A percentile compares a stretch with the other conserved stretches of the same genome.
These are phyloP conservation scores for Syrphus vitripennis DNA, from an alignment of 2,888 invertebrate genomes.

Conservation along the genomic window DNA sequence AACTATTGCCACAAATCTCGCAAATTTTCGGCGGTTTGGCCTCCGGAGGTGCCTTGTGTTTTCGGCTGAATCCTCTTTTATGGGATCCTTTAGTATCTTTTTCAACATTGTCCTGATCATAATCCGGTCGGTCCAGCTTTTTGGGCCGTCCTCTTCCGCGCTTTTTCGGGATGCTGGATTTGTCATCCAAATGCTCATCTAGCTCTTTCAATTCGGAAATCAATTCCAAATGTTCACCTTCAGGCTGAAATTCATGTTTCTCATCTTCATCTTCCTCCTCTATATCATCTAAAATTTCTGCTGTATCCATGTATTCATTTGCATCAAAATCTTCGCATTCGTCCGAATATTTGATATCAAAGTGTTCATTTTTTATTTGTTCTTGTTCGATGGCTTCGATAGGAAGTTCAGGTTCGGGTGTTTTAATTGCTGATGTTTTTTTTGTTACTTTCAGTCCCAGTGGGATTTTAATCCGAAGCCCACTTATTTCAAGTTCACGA, in stretches of 20 bases:
- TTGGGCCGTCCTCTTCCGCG: slow-evolving; percentile 66
- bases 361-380: slow-evolving; percentile 39
- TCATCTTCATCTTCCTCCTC: slow-evolving; percentile 35
- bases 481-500: slow-evolving; percentile 59
- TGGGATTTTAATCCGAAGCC: slow-evolving; percentile 74
- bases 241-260: slow-evolving; percentile 38
- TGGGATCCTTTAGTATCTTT: neutral
- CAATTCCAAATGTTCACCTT: slow-evolving; percentile 51
- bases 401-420: neutral
- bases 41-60: slow-evolving; percentile 45
- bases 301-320: slow-evolving; percentile 19
- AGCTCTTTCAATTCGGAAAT: slow-evolving; percentile 18
- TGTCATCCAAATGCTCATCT: neutral
- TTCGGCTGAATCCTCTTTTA: neutral
- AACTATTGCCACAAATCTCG: slow-evolving; percentile 80
- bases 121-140: neutral
- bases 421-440: slow-evolving; percentile 53
- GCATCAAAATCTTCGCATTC: slow-evolving; percentile 52
- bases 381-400: neutral
- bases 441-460: slow-evolving; percentile 74
- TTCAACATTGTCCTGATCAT: neutral
- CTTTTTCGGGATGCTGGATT: slow-evolving; percentile 13
- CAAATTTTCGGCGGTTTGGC: slow-evolving; percentile 77
- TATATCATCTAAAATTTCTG: slow-evolving; percentile 40
- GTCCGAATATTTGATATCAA: slow-evolving; percentile 28